These are phyloP conservation scores for Nerophis lumbriciformis DNA, from an alignment of 2,113 vertebrate species.

Conservation along the genomic window DNA sequence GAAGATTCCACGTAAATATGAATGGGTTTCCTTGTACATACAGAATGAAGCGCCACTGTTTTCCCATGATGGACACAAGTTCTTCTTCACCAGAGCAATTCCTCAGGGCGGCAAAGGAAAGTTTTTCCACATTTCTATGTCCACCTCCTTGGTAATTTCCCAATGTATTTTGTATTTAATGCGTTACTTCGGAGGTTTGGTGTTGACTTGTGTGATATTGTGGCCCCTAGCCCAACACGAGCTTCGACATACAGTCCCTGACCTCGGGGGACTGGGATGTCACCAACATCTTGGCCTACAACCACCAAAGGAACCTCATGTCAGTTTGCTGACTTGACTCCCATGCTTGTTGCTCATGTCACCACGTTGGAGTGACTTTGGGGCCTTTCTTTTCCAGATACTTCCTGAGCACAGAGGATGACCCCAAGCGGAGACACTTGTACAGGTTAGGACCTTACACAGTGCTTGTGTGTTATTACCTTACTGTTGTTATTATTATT, in stretches of 20 bases:
- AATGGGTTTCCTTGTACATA: background rate
- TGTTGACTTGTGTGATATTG: conserved; percentile 14
- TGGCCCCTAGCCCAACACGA: conserved; percentile 81
- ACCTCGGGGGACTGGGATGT: conserved; percentile 96
- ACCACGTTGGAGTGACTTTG: background rate
- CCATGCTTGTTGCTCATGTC: background rate
- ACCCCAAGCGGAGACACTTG: conserved; percentile 83
- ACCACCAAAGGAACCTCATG: conserved; percentile 86
- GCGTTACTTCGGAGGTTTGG: background rate
- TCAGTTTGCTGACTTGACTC: conserved; percentile 58
- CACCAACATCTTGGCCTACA: conserved; percentile 86
- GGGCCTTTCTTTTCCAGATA: conserved; percentile 73
- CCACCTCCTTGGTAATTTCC: conserved; percentile 78
- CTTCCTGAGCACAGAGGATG: conserved; percentile 93
- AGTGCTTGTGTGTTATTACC: background rate
- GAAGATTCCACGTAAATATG: background rate
- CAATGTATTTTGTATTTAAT: too few relatives aligned
- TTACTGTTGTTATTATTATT: background rate
- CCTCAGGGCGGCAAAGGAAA: conserved; percentile 91
- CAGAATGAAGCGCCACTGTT: conserved; percentile 92
- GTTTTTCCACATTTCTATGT: conserved; percentile 93
- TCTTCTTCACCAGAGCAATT: conserved; percentile 92
- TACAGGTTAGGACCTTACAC: conserved; percentile 78
- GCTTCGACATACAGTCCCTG: conserved; percentile 86
- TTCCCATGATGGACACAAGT: conserved; percentile 84